Base-by-base conservation (phyloP, 1,140 invertebrate species). In the Drosophila sucinea region DNA sequence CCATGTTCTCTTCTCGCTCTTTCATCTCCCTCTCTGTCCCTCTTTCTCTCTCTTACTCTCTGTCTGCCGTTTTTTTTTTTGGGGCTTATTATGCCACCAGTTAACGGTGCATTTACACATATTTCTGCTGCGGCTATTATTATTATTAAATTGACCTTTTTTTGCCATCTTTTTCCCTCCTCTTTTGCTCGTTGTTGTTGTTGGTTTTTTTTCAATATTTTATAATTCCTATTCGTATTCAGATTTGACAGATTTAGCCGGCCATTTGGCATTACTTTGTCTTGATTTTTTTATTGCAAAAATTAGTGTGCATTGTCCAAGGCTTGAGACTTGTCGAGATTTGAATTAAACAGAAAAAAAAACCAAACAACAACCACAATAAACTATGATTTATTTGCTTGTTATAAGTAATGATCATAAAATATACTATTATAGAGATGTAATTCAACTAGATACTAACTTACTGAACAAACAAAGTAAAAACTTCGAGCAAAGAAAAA, bases 71-170 rank as follows among this genome's bases (percentile, higher is more conserved):
- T 23, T 60, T 35, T 27, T 2, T 38, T 60, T 41, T 17, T 2
- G 32, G 17, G 68, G 56, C 60, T 56, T 73, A 79, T 89, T 87
- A 83, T 89, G 77, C 80, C 84, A 89, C 10, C 79, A 78, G 61
- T 51, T 89, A 89, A 89, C 84, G 84, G 84, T 89, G 84, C 84
- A 80, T 89, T 80, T 38, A n/a, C 17, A 40, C 30, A 44, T 65
- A 35, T 61, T 77, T 38, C 10, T 38, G 35, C 35, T 38, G 30
- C 30, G 35, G 62, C 67, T 80, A 55, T 68, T 73, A 58, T 73
- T 79, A 73, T 87, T 89, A 89, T 89, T 73, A 89, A 87, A 81
- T 89, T 89, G 84, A 89, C 84, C 84, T 89, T 89, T 85, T 87
- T 87, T 70, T 30, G 76, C 65, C 63, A 73, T 76, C 32, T 47